Evolutionary conservation across 2,797 vertebrate genomes (phyloP).

Genomic region (Siniperca obscura): DNA sequence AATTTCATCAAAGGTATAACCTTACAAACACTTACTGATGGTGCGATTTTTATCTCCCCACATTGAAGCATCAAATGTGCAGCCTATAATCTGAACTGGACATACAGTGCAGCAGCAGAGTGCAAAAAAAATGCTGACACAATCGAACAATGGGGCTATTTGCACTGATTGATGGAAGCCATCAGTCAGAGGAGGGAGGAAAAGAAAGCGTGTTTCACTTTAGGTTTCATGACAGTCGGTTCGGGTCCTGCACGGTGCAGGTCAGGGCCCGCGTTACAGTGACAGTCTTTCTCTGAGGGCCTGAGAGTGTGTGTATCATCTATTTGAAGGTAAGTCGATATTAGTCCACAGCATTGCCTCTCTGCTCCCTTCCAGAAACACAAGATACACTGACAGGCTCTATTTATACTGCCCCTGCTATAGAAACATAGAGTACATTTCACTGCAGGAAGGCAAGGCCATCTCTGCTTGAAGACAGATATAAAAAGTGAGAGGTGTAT

Average conservation of each 20-base stretch:
- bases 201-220: slow-evolving; percentile 38
- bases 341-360: slow-evolving; percentile 43
- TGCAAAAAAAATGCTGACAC: slow-evolving; percentile 65
- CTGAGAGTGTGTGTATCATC: slow-evolving; percentile 58
- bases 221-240: slow-evolving; percentile 35
- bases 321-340: slow-evolving; percentile 76
- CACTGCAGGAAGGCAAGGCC: slow-evolving; percentile 37
- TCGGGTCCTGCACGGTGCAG: slow-evolving; percentile 8
- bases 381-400: slow-evolving; percentile 45
- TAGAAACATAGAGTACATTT: slow-evolving; percentile 14
- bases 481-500: slow-evolving; percentile 50
- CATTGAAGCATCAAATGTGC: slow-evolving; percentile 5
- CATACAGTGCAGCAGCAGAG: slow-evolving; percentile 30
- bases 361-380: slow-evolving; percentile 50
- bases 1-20: slow-evolving; percentile 33
- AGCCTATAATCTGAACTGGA: slow-evolving; percentile 36
- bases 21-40: slow-evolving; percentile 7
- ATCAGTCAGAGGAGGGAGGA: slow-evolving; percentile 40
- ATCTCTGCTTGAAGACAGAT: slow-evolving; percentile 28
- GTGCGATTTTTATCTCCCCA: not conserved
- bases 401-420: slow-evolving; percentile 45
- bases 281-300: slow-evolving; percentile 43
- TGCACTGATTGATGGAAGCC: slow-evolving; percentile 65
- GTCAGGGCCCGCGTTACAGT: slow-evolving; percentile 50
- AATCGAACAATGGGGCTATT: slow-evolving; percentile 52